phyloP scores from a whole-genome alignment of 2,113 vertebrate species.

The Ptychochromis oligacanthus region DNA sequence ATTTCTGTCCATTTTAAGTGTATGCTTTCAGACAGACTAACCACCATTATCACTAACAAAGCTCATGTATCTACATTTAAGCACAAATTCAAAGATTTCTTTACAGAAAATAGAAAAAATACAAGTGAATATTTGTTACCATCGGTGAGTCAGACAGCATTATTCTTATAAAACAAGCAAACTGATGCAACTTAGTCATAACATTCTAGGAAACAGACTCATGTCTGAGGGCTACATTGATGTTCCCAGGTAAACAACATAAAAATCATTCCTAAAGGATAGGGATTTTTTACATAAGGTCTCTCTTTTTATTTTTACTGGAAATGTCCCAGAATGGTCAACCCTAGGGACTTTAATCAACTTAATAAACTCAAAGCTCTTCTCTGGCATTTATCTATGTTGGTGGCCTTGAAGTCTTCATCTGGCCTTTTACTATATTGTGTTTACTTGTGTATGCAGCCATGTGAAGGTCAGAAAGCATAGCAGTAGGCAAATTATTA shows the following conservation, averaged over 20 bases:
- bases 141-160: background rate
- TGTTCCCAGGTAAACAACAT: background rate
- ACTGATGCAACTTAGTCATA: background rate
- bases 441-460: background rate
- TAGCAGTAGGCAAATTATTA: background rate
- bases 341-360: background rate
- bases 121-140: background rate
- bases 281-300: background rate
- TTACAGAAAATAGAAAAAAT: background rate
- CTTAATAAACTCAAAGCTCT: background rate
- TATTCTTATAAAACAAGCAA: background rate
- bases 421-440: background rate
- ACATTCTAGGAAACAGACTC: background rate
- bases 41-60: too few relatives aligned
- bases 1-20: background rate
- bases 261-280: background rate
- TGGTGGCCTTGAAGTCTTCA: background rate
- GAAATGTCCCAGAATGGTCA: background rate
- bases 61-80: background rate
- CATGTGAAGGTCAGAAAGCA: background rate
- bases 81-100: background rate
- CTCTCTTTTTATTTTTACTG: background rate
- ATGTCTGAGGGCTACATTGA: background rate
- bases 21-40: background rate
- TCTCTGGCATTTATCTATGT: background rate